A percentile compares a stretch with the other conserved stretches of the same genome.
phyloP scores from a whole-genome alignment of 1,140 invertebrate species.

The Antheraea pernyi region DNA sequence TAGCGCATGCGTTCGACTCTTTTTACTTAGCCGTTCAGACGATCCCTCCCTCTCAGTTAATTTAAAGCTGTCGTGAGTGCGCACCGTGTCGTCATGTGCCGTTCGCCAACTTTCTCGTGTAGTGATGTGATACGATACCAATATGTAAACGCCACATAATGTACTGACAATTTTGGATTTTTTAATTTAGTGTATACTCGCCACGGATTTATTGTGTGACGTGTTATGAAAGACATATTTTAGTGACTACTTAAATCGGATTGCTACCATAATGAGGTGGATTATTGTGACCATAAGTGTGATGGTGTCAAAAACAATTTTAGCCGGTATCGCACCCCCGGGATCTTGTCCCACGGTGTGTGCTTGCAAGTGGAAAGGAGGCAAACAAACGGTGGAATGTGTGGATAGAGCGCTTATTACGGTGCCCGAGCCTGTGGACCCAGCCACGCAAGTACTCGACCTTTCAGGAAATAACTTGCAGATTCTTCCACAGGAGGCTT shows the following conservation, averaged over 20 bases:
- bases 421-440: slow-evolving; percentile 90
- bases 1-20: slow-evolving; percentile 65
- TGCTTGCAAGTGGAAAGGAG: slow-evolving; percentile 94
- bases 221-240: slow-evolving; percentile 21
- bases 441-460: slow-evolving; percentile 94
- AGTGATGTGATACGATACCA: slow-evolving; percentile 75
- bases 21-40: slow-evolving; percentile 47
- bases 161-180: slow-evolving; percentile 31
- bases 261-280: slow-evolving; percentile 69
- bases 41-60: slow-evolving; percentile 70
- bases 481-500: slow-evolving; percentile 89
- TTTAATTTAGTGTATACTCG: slow-evolving; percentile 30
- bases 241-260: slow-evolving; percentile 30
- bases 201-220: slow-evolving; percentile 24
- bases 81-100: slow-evolving; percentile 62
- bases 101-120: slow-evolving; percentile 71
- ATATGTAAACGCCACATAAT: slow-evolving; percentile 37
- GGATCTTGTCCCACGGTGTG: slow-evolving; percentile 88
- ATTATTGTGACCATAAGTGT: slow-evolving; percentile 63
- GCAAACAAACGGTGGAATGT: slow-evolving; percentile 95
- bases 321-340: slow-evolving; percentile 62
- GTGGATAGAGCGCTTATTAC: slow-evolving; percentile 88
- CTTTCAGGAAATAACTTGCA: slow-evolving; percentile 92
- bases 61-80: slow-evolving; percentile 51
- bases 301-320: slow-evolving; percentile 58